Conservation (phyloP, 1,140 invertebrate species). For the Campoletis sonorensis region DNA sequence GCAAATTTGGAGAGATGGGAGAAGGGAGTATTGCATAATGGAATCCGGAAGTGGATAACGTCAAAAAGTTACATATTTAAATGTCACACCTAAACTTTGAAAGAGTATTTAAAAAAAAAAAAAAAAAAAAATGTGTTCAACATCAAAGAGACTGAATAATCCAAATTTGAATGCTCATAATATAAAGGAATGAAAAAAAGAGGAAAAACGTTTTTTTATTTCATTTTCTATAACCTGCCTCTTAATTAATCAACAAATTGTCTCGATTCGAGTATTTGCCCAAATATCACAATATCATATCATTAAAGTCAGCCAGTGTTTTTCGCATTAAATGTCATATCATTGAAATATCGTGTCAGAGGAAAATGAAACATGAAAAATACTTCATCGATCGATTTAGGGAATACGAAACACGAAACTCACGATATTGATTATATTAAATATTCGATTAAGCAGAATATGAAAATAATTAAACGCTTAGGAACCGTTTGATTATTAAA, state of each 20-base stretch:
- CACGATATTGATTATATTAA: constrained; percentile 26
- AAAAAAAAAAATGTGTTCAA: too few relatives aligned
- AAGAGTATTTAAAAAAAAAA: too few relatives aligned
- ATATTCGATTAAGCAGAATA: constrained; percentile 18
- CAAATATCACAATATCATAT: constrained; percentile 67
- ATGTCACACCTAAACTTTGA: too few relatives aligned
- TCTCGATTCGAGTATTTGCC: constrained; percentile 35
- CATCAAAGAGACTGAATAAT: too few relatives aligned
- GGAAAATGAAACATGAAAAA: constrained; percentile 13
- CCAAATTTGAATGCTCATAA: too few relatives aligned
- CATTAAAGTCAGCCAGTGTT: constrained; percentile 63
- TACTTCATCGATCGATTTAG: constrained; percentile 60
- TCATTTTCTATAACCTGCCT: background rate
- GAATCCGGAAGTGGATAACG: background rate
- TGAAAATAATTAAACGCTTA: constrained; percentile 15
- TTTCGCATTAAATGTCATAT: constrained; percentile 67
- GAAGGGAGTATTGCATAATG: background rate
- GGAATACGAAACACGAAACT: constrained; percentile 48
- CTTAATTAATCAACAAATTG: constrained; percentile 7
- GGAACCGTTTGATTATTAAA: constrained; percentile 52
- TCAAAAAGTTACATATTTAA: background rate
- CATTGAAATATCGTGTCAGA: constrained; percentile 54
- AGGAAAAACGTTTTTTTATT: background rate
- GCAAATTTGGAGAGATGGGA: constrained; percentile 38
- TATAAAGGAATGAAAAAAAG: too few relatives aligned